Percentiles rank a stretch among this genome's conserved stretches.
These are phyloP conservation scores for Philotrypesis tridentata DNA, from an alignment of 1,140 invertebrate species.

Conservation along the genomic window DNA sequence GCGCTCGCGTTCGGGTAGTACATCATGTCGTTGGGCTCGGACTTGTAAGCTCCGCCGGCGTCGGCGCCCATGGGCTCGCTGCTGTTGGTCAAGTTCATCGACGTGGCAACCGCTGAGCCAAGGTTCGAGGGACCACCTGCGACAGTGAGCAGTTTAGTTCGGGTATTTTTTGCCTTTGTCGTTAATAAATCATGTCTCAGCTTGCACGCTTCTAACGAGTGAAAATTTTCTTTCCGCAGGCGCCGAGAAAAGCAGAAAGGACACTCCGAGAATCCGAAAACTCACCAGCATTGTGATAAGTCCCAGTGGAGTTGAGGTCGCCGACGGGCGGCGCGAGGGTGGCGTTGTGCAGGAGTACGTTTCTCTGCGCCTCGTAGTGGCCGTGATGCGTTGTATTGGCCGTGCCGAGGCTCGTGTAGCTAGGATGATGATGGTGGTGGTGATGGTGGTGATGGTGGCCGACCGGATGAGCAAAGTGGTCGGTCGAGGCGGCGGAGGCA, in stretches of 20 bases:
- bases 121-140: slow-evolving; percentile 79
- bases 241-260: no score
- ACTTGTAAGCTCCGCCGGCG: slow-evolving; percentile 69
- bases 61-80: slow-evolving; percentile 74
- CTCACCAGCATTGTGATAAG: slow-evolving; percentile 77
- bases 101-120: slow-evolving; percentile 85
- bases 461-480: slow-evolving; percentile 69
- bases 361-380: slow-evolving; percentile 71
- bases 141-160: slow-evolving; percentile 71
- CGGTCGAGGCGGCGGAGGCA: slow-evolving; percentile 57
- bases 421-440: slow-evolving; percentile 37
- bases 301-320: slow-evolving; percentile 76
- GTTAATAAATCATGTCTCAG: no score
- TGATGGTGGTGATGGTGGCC: slow-evolving; percentile 53
- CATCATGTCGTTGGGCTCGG: slow-evolving; percentile 76
- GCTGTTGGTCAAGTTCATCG: slow-evolving; percentile 84
- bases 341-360: slow-evolving; percentile 80
- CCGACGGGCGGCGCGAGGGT: slow-evolving; percentile 78
- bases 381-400: slow-evolving; percentile 54
- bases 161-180: slow-evolving; percentile 53
- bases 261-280: not conserved
- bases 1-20: slow-evolving; percentile 76
- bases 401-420: slow-evolving; percentile 24
- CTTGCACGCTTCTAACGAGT: no score
- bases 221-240: not conserved